Conservation (phyloP, 2,888 invertebrate genomes). For the Pasiphila rectangulata region DNA sequence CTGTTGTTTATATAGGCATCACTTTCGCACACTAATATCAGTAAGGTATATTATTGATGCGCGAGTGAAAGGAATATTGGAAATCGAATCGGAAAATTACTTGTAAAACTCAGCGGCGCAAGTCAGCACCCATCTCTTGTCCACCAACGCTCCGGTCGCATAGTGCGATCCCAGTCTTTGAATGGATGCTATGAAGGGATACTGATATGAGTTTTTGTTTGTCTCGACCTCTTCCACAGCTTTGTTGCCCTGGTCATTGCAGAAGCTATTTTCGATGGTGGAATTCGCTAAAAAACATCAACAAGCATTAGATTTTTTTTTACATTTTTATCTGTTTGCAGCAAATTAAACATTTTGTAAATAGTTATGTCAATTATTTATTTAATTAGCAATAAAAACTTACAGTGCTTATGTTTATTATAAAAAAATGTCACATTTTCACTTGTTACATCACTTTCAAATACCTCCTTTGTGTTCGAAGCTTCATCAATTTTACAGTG, state of each 20-base stretch:
- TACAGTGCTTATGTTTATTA: too few relatives aligned
- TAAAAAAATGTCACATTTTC: too few relatives aligned
- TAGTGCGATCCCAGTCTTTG: slow-evolving; percentile 63
- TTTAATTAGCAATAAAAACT: too few relatives aligned
- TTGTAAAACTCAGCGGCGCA: slow-evolving; percentile 61
- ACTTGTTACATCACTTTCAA: too few relatives aligned
- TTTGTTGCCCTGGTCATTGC: slow-evolving; percentile 33
- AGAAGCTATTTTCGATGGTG: slow-evolving; percentile 29
- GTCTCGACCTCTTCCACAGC: slow-evolving; percentile 28
- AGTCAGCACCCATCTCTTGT: slow-evolving; percentile 59
- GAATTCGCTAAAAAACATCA: slow-evolving; percentile 21
- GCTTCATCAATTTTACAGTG: slow-evolving; percentile 9
- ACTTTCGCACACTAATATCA: neutral
- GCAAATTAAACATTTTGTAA: too few relatives aligned
- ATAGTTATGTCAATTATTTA: too few relatives aligned
- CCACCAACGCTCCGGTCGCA: slow-evolving; percentile 59
- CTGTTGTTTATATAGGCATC: slow-evolving; percentile 17
- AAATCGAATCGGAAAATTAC: slow-evolving; percentile 37
- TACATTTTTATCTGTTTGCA: too few relatives aligned
- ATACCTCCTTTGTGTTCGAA: too few relatives aligned
- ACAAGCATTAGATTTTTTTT: too few relatives aligned
- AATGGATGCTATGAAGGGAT: slow-evolving; percentile 63
- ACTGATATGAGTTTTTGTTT: slow-evolving; percentile 35
- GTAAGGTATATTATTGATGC: neutral
- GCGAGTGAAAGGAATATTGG: slow-evolving; percentile 11